phyloP scores from a whole-genome alignment of 2,888 invertebrate genomes.

The Choristoneura rosaceana region DNA sequence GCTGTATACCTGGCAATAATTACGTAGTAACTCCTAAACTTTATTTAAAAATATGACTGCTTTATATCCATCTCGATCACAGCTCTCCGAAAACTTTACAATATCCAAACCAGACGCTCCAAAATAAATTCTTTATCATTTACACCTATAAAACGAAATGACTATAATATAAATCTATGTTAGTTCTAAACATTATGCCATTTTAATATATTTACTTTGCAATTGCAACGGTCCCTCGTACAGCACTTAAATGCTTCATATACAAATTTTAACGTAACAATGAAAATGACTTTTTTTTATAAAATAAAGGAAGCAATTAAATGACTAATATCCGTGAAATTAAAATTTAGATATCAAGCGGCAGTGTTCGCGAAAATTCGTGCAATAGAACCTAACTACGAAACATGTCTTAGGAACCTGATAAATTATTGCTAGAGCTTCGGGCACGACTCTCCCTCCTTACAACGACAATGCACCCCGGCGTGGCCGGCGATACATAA shows the following conservation, averaged over 20 bases:
- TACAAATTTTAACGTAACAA: slow-evolving; percentile 79
- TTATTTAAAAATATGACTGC: slow-evolving; percentile 85
- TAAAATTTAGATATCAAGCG: slow-evolving; percentile 78
- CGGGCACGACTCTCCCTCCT: slow-evolving; percentile 64
- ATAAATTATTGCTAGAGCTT: slow-evolving; percentile 85
- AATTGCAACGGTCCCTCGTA: slow-evolving; percentile 85
- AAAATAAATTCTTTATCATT: slow-evolving; percentile 85
- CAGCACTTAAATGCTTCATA: slow-evolving; percentile 84
- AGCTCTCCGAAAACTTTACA: slow-evolving; percentile 84
- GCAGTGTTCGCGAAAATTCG: slow-evolving; percentile 84
- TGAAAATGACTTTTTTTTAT: slow-evolving; percentile 71
- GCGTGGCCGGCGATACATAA: slow-evolving; percentile 72
- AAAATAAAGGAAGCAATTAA: slow-evolving; percentile 75
- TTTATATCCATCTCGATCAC: slow-evolving; percentile 84
- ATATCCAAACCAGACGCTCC: slow-evolving; percentile 82
- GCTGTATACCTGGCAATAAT: slow-evolving; percentile 70
- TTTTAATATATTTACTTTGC: slow-evolving; percentile 85
- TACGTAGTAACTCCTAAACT: slow-evolving; percentile 82
- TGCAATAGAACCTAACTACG: slow-evolving; percentile 84
- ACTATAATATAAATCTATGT: slow-evolving; percentile 81
- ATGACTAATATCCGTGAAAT: slow-evolving; percentile 70
- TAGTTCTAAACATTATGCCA: slow-evolving; percentile 85
- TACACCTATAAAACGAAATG: slow-evolving; percentile 85
- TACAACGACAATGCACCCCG: slow-evolving; percentile 68
- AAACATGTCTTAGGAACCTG: slow-evolving; percentile 85